phyloP scores from a whole-genome alignment of 2,113 vertebrate species.

The Ciconia maguari region DNA sequence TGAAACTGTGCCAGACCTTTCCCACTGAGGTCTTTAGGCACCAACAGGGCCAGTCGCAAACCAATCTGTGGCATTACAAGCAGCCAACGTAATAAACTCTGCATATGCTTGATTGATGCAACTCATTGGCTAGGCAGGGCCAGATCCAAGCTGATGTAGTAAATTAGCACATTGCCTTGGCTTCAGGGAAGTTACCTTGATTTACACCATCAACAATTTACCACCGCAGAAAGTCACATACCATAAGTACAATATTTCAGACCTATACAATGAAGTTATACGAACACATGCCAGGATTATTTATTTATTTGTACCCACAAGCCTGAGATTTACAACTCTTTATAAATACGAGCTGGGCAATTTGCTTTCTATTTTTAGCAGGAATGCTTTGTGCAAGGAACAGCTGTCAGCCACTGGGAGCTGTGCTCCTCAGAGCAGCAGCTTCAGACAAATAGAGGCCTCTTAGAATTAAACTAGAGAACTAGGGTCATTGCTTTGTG shows the following conservation, averaged over 20 bases:
- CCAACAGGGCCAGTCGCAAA: not conserved
- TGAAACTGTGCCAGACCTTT: not conserved
- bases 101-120: constrained; percentile 26
- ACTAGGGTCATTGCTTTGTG: not conserved
- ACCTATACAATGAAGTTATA: not conserved
- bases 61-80: accelerated
- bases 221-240: not conserved
- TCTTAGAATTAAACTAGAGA: not conserved
- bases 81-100: not conserved
- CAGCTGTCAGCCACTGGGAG: constrained; percentile 42
- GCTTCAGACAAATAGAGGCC: constrained; percentile 32
- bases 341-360: constrained; percentile 20
- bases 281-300: constrained; percentile 2
- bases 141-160: not conserved
- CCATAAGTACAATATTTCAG: constrained; percentile 16
- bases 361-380: constrained; percentile 60
- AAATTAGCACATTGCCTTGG: constrained; percentile 28
- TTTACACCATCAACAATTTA: constrained; percentile 9
- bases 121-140: not conserved
- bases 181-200: not conserved
- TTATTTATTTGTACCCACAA: constrained; percentile 48
- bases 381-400: constrained; percentile 2
- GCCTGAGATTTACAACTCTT: constrained; percentile 39
- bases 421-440: constrained; percentile 1
- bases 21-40: not conserved